Evolutionary conservation across 2,113 vertebrate species (phyloP).

Genomic region (Larimichthys polyactis): DNA sequence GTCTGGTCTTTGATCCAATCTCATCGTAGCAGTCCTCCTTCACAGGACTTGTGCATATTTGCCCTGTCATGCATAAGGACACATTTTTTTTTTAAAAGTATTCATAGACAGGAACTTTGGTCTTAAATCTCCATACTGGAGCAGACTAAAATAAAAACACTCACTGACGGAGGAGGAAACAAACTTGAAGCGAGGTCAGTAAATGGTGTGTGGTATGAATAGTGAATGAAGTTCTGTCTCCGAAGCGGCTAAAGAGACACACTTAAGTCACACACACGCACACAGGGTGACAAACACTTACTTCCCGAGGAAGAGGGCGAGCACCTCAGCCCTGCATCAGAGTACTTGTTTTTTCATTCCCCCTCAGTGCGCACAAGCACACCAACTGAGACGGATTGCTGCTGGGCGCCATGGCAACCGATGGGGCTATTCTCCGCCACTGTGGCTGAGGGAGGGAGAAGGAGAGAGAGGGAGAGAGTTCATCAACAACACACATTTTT

Average conservation of each 20-base stretch:
- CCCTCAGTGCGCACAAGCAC: slow-evolving; percentile 40
- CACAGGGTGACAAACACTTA: slow-evolving; percentile 52
- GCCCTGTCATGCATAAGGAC: not conserved
- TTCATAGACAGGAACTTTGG: not conserved
- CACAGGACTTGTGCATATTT: not conserved
- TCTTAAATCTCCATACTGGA: slow-evolving; percentile 2
- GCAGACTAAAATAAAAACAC: slow-evolving; percentile 22
- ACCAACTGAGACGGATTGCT: slow-evolving; percentile 70
- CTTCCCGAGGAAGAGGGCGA: slow-evolving; percentile 55
- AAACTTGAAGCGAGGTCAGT: slow-evolving; percentile 44
- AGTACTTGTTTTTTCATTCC: slow-evolving; percentile 56
- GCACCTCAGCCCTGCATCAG: slow-evolving; percentile 31
- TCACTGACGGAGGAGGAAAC: slow-evolving; percentile 37
- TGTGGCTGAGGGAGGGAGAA: slow-evolving; percentile 26
- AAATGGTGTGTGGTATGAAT: slow-evolving; percentile 57
- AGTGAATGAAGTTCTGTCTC: slow-evolving; percentile 54
- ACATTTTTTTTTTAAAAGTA: not conserved
- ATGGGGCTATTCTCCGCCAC: slow-evolving; percentile 58
- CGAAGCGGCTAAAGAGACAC: slow-evolving; percentile 24
- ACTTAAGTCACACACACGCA: slow-evolving; percentile 29
- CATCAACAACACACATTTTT: slow-evolving; percentile 64
- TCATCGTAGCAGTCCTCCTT: not conserved
- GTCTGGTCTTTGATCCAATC: not conserved
- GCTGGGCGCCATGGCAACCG: slow-evolving; percentile 75
- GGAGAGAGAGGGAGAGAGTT: slow-evolving; percentile 41